phyloP scores from a whole-genome alignment of 92 coral and sea anemone genomes.

The Epizoanthus ramosus region DNA sequence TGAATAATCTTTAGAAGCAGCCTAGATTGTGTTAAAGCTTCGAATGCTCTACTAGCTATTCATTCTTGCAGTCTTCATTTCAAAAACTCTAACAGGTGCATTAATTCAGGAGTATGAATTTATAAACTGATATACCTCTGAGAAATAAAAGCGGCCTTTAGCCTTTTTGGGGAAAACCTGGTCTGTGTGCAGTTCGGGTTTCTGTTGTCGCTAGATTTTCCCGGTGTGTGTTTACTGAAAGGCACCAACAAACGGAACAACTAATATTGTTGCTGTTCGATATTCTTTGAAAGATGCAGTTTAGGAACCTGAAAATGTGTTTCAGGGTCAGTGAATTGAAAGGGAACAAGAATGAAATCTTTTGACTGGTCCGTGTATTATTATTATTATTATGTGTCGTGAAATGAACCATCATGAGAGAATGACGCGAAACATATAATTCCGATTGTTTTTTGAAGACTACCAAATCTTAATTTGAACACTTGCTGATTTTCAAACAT shows the following conservation, averaged over 20 bases:
- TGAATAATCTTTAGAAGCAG: not conserved
- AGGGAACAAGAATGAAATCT: not conserved
- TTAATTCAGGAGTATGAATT: slow-evolving; percentile 17
- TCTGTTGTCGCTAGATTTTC: not conserved
- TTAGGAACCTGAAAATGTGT: slow-evolving; percentile 18
- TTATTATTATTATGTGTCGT: slow-evolving; percentile 16
- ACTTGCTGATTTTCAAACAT: not conserved
- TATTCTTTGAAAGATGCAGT: not conserved
- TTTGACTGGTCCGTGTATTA: not conserved
- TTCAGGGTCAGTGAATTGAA: slow-evolving; percentile 34
- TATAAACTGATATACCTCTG: not conserved
- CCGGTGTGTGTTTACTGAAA: not conserved
- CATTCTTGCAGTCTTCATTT: slow-evolving; percentile 6
- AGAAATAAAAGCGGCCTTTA: not conserved
- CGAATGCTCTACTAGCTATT: not conserved
- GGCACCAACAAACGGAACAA: not conserved
- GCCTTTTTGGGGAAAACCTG: too few relatives aligned
- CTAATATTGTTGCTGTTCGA: not conserved
- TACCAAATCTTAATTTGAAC: not conserved
- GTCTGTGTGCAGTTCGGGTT: too few relatives aligned
- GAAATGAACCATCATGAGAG: slow-evolving; percentile 12
- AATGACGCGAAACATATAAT: not conserved
- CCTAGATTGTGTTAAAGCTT: not conserved
- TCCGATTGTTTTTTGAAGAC: not conserved
- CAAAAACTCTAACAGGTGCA: slow-evolving; percentile 31